These are phyloP conservation scores for Trididemnum nubilum DNA, from an alignment of 23 tunicate genomes.

Conservation along the genomic window DNA sequence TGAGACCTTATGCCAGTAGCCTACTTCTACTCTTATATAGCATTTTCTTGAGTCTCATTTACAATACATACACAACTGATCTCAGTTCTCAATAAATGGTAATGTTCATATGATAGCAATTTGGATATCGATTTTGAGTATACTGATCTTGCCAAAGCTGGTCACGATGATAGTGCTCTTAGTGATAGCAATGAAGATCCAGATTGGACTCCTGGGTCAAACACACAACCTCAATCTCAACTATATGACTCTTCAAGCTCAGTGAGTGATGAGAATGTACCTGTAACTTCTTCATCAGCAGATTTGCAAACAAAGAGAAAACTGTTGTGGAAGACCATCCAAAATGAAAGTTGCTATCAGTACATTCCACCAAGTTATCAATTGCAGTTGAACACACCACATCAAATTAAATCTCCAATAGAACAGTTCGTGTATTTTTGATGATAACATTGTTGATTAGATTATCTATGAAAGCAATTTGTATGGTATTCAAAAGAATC, in stretches of 20 bases:
- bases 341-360: background rate
- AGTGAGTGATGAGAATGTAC: background rate
- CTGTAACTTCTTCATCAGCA: background rate
- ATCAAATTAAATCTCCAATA: background rate
- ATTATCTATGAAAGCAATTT: background rate
- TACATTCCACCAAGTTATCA: background rate
- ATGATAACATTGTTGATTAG: background rate
- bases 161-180: background rate
- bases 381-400: background rate
- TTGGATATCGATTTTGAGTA: no score
- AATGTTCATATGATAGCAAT: no score
- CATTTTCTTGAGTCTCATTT: no score
- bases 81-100: no score
- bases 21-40: no score
- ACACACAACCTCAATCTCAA: background rate
- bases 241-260: background rate
- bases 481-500: background rate
- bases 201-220: background rate
- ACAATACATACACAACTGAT: no score
- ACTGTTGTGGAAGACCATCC: background rate
- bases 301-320: background rate
- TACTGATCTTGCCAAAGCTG: no score
- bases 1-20: no score
- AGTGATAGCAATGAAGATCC: background rate
- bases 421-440: background rate